Conservation (phyloP, 2,113 vertebrate genomes). For the Chamaea fasciata region DNA sequence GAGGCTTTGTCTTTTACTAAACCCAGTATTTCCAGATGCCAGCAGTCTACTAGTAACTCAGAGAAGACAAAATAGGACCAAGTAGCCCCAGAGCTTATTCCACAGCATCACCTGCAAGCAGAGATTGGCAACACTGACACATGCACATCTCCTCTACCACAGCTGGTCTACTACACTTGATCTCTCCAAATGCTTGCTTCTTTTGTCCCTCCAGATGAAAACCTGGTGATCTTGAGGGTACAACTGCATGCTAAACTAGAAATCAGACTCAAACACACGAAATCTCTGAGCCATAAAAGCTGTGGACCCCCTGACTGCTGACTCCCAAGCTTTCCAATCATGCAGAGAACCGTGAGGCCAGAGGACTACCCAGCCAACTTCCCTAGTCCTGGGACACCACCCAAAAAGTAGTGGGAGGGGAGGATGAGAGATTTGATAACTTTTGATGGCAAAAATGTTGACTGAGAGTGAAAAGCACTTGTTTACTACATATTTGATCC, state of each 20-base stretch:
- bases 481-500: not conserved
- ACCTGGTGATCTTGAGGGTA: not conserved
- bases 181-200: not conserved
- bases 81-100: not conserved
- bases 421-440: not conserved
- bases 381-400: not conserved
- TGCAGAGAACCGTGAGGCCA: not conserved
- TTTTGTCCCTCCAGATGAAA: not conserved
- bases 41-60: not conserved
- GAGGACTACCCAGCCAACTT: not conserved
- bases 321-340: fast-evolving
- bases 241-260: fast-evolving
- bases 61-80: not conserved
- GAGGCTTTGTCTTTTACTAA: not conserved
- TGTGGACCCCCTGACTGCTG: not conserved
- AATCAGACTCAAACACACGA: fast-evolving
- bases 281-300: not conserved
- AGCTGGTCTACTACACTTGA: not conserved
- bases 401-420: not conserved
- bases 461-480: not conserved
- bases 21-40: not conserved
- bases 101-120: not conserved
- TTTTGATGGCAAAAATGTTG: not conserved
- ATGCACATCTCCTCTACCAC: not conserved
- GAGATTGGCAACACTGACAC: not conserved